phyloP scores from a whole-genome alignment of 2,113 vertebrate species.

The Cepphus grylle region DNA sequence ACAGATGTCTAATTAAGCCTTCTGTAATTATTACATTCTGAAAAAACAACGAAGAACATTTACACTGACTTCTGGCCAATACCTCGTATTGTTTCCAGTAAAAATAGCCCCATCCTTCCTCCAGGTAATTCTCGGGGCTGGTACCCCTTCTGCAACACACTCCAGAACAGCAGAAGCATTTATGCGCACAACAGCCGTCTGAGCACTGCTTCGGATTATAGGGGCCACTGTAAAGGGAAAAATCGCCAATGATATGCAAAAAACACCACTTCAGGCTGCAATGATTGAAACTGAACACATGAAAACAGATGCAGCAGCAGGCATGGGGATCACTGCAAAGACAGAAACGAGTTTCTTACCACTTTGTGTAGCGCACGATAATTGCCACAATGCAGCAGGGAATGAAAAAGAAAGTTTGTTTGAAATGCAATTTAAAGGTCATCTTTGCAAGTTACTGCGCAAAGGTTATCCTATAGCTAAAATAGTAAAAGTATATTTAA shows the following conservation, averaged over 20 bases:
- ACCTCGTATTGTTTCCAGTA: constrained; percentile 79
- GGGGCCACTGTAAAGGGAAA: constrained; percentile 81
- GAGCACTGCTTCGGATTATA: constrained; percentile 77
- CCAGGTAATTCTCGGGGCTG: constrained; percentile 88
- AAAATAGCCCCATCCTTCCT: constrained; percentile 90
- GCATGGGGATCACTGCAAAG: not conserved
- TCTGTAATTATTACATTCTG: not conserved
- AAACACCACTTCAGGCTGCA: not conserved
- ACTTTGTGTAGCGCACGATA: not conserved
- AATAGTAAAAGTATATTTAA: not conserved
- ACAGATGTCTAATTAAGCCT: not conserved
- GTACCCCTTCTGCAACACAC: constrained; percentile 85
- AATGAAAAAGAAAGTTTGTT: constrained; percentile 15
- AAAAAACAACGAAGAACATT: not conserved
- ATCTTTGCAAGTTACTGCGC: not conserved
- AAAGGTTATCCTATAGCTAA: not conserved
- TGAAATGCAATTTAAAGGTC: constrained; percentile 36
- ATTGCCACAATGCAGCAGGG: not conserved
- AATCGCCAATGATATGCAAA: not conserved
- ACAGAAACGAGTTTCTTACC: constrained; percentile 16
- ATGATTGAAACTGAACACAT: not conserved
- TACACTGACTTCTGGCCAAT: not conserved
- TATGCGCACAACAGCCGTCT: constrained; percentile 70
- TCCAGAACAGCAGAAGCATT: constrained; percentile 79
- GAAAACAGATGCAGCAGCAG: not conserved